Evolutionary conservation across 2,797 vertebrate genomes (phyloP).

Genomic region (Notolepis coatsorum): DNA sequence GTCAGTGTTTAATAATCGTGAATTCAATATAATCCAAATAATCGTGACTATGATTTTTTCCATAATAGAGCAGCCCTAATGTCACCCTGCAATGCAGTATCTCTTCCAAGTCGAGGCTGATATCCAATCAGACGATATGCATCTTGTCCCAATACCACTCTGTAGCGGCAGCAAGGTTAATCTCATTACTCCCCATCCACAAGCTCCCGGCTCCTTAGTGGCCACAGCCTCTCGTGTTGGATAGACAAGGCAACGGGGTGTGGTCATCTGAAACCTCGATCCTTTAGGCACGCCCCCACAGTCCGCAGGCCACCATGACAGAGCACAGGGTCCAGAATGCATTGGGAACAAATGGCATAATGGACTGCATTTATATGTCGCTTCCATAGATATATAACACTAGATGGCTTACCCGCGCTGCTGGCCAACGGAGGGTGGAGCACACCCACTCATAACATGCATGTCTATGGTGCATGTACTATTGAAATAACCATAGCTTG

Average conservation of each 20-base stretch:
- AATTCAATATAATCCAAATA: neutral
- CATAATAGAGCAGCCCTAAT: no score
- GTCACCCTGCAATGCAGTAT: no score
- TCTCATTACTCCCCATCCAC: conserved; percentile 60
- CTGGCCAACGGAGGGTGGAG: no score
- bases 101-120: neutral
- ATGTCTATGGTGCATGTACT: no score
- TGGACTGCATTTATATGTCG: no score
- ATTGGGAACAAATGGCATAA: conserved; percentile 3
- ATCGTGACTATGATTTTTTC: no score
- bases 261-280: conserved; percentile 49
- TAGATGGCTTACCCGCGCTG: no score
- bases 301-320: conserved; percentile 9
- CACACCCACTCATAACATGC: no score
- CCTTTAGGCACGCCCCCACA: conserved; percentile 13
- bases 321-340: neutral
- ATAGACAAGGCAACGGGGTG: conserved; percentile 48
- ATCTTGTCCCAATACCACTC: conserved; percentile 19
- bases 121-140: conserved; percentile 8
- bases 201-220: conserved; percentile 40
- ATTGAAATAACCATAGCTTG: no score
- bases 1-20: no score
- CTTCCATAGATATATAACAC: no score
- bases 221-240: conserved; percentile 28
- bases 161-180: conserved; percentile 62